These are phyloP conservation scores for Trichogramma evanescens DNA, from an alignment of 2,888 invertebrate species.

Conservation along the genomic window DNA sequence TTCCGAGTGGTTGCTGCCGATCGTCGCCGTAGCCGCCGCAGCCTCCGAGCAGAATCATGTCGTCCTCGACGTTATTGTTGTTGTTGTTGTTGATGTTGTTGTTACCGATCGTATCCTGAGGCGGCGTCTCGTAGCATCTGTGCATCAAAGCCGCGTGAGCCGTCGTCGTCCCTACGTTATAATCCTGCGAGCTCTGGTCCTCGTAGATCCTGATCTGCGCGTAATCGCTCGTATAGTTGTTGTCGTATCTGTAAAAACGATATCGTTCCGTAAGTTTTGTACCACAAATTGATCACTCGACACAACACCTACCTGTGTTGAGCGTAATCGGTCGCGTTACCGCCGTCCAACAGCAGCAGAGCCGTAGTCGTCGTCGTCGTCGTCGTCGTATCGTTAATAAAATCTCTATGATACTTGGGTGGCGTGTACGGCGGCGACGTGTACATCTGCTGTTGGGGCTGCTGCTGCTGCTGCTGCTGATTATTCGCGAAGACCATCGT, in stretches of 20 bases:
- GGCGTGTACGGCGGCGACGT: constrained; percentile 21
- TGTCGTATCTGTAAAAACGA: no score
- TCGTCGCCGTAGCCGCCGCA: background rate
- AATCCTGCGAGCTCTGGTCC: constrained; percentile 16
- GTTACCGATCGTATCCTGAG: constrained; percentile 9
- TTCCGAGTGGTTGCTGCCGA: background rate
- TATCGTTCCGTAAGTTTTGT: no score
- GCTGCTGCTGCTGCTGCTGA: no score
- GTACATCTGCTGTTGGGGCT: constrained; percentile 6
- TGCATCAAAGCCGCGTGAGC: constrained; percentile 7
- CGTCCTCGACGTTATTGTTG: background rate
- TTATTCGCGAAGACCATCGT: no score
- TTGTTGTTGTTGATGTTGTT: background rate
- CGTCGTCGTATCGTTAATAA: no score
- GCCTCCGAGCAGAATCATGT: background rate
- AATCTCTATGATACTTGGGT: constrained; percentile 4
- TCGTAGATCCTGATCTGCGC: constrained; percentile 2
- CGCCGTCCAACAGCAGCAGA: no score
- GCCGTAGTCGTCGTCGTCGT: no score
- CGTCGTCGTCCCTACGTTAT: background rate
- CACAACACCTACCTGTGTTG: no score
- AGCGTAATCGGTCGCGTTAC: no score
- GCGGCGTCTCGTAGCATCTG: constrained; percentile 20
- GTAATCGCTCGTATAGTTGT: no score
- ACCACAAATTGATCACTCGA: no score